Percentiles rank a stretch among this genome's conserved stretches.
phyloP scores from a whole-genome alignment of 2,888 invertebrate genomes.

The Unio delphinus region DNA sequence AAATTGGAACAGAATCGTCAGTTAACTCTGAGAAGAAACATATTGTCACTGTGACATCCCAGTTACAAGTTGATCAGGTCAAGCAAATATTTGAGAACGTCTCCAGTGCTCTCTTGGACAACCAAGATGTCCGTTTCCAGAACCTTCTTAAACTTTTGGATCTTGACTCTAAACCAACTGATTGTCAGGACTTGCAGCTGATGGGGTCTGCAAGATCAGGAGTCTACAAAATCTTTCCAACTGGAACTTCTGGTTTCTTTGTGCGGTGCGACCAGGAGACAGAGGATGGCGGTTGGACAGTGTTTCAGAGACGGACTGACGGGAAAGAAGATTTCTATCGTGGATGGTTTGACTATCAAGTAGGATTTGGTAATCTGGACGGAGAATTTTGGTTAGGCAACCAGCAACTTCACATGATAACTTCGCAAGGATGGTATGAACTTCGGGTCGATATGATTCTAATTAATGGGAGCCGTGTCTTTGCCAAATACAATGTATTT shows the following conservation, averaged over 20 bases:
- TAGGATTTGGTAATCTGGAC: constrained; percentile 13
- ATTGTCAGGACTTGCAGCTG: constrained; percentile 9
- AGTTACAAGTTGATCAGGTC: no score
- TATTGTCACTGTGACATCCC: no score
- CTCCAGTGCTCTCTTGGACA: no score
- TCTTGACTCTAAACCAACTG: constrained; percentile 2
- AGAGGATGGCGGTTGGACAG: constrained; percentile 17
- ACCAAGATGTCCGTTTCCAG: no score
- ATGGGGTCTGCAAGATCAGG: constrained; percentile 4
- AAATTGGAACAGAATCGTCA: no score
- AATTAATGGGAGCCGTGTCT: background rate
- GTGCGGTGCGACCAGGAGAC: constrained; percentile 16
- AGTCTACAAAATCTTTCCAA: constrained; percentile 13
- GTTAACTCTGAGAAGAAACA: no score
- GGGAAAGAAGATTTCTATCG: constrained; percentile 10
- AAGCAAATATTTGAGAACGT: no score
- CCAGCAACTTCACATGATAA: constrained; percentile 7
- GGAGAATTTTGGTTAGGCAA: constrained; percentile 22
- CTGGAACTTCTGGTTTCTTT: background rate
- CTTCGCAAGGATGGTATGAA: constrained; percentile 10
- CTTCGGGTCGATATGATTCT: constrained; percentile 17
- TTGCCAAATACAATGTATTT: constrained; percentile 12
- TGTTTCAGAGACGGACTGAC: constrained; percentile 10
- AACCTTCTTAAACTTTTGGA: background rate
- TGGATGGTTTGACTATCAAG: constrained; percentile 17